phyloP scores from a whole-genome alignment of 1,140 invertebrate genomes.

The Steinernema feltiae region DNA sequence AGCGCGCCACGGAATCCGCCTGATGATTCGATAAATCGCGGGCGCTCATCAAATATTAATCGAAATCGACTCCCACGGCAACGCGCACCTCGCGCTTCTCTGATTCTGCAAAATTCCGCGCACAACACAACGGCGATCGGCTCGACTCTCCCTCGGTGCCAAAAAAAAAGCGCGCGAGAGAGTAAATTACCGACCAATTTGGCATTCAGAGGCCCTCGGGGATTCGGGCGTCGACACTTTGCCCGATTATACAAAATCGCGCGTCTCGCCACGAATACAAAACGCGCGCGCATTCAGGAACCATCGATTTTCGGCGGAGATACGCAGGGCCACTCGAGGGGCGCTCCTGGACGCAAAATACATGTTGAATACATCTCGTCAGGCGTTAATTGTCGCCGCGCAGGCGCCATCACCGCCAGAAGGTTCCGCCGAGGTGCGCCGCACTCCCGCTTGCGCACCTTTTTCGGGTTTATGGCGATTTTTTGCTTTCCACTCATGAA shows the following conservation, averaged over 20 bases:
- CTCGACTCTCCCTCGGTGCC: background rate
- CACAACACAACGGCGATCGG: too few relatives aligned
- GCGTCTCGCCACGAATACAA: background rate
- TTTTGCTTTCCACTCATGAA: too few relatives aligned
- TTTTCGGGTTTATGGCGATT: too few relatives aligned
- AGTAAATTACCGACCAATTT: background rate
- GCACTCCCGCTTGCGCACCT: too few relatives aligned
- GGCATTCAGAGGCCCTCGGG: background rate
- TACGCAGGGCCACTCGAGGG: background rate
- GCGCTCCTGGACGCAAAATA: background rate
- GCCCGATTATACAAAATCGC: slow-evolving; percentile 6
- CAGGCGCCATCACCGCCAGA: background rate
- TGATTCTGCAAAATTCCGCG: too few relatives aligned
- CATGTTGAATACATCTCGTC: background rate
- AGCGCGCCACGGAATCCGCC: too few relatives aligned
- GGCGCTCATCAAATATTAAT: too few relatives aligned
- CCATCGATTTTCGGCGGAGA: slow-evolving; percentile 12
- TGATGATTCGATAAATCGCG: too few relatives aligned
- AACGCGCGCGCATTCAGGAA: background rate
- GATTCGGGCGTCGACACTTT: background rate
- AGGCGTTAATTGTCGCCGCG: background rate
- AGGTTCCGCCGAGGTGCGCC: too few relatives aligned
- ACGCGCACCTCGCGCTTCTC: too few relatives aligned
- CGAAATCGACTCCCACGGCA: too few relatives aligned
- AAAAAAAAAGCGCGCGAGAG: background rate